phyloP scores from a whole-genome alignment of 1,140 invertebrate genomes.

The Calephelis nemesis region DNA sequence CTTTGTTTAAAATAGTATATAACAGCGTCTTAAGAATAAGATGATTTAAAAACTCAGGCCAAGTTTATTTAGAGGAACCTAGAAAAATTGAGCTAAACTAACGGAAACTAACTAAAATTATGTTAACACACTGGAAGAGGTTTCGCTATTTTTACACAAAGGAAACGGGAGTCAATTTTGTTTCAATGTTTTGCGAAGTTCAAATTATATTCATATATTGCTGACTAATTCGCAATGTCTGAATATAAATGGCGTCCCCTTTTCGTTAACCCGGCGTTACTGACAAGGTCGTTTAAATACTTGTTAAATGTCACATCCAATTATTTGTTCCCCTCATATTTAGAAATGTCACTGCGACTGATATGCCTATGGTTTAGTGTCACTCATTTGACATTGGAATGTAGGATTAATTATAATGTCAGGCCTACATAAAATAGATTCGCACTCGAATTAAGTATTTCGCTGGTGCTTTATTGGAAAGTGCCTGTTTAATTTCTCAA shows the following conservation, averaged over 20 bases:
- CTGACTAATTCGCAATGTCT: constrained; percentile 17
- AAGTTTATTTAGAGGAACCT: too few relatives aligned
- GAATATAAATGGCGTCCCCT: constrained; percentile 52
- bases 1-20: too few relatives aligned
- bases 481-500: constrained; percentile 24
- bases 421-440: constrained; percentile 55
- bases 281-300: constrained; percentile 66
- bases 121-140: too few relatives aligned
- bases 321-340: constrained; percentile 72
- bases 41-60: too few relatives aligned
- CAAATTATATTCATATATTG: too few relatives aligned
- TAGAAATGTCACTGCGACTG: constrained; percentile 72
- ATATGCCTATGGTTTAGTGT: constrained; percentile 70
- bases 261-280: constrained; percentile 50
- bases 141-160: too few relatives aligned
- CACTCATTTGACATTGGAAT: constrained; percentile 71
- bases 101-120: too few relatives aligned
- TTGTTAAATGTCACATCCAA: constrained; percentile 72
- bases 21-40: too few relatives aligned
- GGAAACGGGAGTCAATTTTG: too few relatives aligned
- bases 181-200: too few relatives aligned
- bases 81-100: too few relatives aligned
- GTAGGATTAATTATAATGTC: constrained; percentile 70
- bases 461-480: constrained; percentile 39
- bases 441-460: constrained; percentile 44